phyloP scores from a whole-genome alignment of 2,888 invertebrate species.

The Xylocampa areola region DNA sequence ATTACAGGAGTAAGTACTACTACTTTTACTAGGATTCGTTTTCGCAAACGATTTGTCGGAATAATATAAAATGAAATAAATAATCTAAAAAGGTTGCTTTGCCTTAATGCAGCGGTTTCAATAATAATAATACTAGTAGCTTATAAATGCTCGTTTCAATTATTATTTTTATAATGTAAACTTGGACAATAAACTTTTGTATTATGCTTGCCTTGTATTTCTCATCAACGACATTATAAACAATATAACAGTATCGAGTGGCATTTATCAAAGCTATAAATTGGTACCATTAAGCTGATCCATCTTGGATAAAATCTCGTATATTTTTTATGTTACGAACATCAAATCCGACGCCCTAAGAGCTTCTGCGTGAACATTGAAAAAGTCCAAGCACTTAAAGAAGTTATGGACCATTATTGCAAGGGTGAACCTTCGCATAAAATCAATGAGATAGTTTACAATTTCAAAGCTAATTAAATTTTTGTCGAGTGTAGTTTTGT shows the following conservation, averaged over 20 bases:
- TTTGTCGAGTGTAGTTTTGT: neutral
- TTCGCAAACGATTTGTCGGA: too few species aligned
- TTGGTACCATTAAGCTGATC: conserved; percentile 63
- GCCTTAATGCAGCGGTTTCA: too few species aligned
- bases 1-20: too few species aligned
- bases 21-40: too few species aligned
- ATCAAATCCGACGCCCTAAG: conserved; percentile 56
- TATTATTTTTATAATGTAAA: neutral
- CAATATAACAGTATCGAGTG: conserved; percentile 65
- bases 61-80: too few species aligned
- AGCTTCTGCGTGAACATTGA: conserved; percentile 46
- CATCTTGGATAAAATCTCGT: conserved; percentile 60
- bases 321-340: conserved; percentile 67
- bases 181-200: neutral
- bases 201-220: neutral
- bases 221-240: conserved; percentile 50
- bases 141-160: too few species aligned
- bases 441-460: conserved; percentile 22
- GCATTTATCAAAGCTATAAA: conserved; percentile 69
- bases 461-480: conserved; percentile 17
- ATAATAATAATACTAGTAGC: too few species aligned
- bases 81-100: too few species aligned
- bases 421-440: conserved; percentile 20
- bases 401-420: conserved; percentile 51
- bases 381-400: conserved; percentile 37